phyloP scores from a whole-genome alignment of 1,140 invertebrate species.

The Solen grandis region DNA sequence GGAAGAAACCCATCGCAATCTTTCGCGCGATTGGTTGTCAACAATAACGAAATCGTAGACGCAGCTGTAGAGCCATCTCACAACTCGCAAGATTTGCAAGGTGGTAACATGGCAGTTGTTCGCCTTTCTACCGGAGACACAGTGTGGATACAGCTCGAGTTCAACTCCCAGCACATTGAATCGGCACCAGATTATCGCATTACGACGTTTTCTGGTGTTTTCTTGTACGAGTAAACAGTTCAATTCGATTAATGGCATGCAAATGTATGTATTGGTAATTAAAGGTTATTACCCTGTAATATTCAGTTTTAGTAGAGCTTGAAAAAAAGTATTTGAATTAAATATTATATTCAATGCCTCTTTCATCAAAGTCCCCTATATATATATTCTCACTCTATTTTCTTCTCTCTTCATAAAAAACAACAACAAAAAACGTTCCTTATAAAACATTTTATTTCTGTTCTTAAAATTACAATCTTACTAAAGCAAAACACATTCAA shows the following conservation, averaged over 20 bases:
- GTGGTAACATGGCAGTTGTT: not conserved
- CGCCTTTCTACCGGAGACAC: not conserved
- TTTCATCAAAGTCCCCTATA: too few relatives aligned
- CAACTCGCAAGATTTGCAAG: not conserved
- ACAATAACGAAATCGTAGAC: not conserved
- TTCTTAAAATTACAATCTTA: too few relatives aligned
- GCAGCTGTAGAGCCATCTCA: not conserved
- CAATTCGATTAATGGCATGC: not conserved
- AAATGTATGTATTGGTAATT: too few relatives aligned
- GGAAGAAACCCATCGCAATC: not conserved
- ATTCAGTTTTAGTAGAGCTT: too few relatives aligned
- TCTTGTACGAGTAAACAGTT: not conserved
- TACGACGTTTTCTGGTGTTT: not conserved
- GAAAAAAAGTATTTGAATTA: too few relatives aligned
- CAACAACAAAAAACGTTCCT: too few relatives aligned
- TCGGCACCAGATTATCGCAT: not conserved
- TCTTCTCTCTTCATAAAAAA: too few relatives aligned
- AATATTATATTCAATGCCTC: too few relatives aligned
- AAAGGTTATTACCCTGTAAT: too few relatives aligned
- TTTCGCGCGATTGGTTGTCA: not conserved
- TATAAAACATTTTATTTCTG: too few relatives aligned
- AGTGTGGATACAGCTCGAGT: not conserved
- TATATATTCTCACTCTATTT: too few relatives aligned
- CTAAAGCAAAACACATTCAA: too few relatives aligned
- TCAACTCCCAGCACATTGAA: not conserved